Evolutionary conservation across 1,140 invertebrate genomes (phyloP).

Genomic region (Hypsibius dujardini): DNA sequence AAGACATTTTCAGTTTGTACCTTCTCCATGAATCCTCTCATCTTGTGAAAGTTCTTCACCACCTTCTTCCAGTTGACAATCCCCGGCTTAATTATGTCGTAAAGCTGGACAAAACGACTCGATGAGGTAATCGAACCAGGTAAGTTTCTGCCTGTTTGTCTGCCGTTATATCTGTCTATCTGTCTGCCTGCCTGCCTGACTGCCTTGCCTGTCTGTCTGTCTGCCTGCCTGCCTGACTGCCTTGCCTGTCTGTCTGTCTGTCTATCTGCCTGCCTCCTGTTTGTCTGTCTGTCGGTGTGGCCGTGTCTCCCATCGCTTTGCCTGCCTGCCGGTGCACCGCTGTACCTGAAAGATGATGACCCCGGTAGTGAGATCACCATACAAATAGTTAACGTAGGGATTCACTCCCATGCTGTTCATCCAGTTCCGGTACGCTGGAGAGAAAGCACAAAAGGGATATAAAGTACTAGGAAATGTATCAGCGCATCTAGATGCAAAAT

Average conservation of each 20-base stretch:
- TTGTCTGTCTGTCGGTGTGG: no score
- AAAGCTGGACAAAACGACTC: conserved; percentile 45
- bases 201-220: no score
- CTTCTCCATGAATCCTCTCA: conserved; percentile 83
- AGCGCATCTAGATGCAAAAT: background rate
- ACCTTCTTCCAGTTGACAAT: conserved; percentile 87
- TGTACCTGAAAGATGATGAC: conserved; percentile 68
- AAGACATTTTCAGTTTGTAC: no score
- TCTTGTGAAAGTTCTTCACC: conserved; percentile 64
- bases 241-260: no score
- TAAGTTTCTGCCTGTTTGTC: no score
- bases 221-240: no score
- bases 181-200: no score
- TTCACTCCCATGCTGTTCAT: conserved; percentile 97
- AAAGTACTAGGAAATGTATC: conserved; percentile 21
- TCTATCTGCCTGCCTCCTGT: no score
- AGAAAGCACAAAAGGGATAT: no score
- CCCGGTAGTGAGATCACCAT: conserved; percentile 88
- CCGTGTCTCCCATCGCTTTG: no score
- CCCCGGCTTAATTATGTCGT: conserved; percentile 87
- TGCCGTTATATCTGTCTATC: no score
- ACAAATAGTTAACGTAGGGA: conserved; percentile 91
- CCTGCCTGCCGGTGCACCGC: background rate
- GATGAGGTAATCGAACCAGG: background rate
- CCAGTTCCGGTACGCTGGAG: conserved; percentile 88